Evolutionary conservation across 2,797 vertebrate species (phyloP).

Genomic region (Coregonus suidteri): DNA sequence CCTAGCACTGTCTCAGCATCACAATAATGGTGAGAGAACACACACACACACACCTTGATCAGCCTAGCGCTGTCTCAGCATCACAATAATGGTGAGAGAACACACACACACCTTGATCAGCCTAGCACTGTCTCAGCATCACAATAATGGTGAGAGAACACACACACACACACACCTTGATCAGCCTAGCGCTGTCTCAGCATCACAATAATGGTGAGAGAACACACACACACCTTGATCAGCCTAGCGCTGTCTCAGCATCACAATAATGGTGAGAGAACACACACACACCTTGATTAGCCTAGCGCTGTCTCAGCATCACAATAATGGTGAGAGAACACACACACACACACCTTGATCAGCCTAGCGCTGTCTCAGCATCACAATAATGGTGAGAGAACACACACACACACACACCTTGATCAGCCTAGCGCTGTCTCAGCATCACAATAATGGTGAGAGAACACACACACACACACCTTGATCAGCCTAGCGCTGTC

Average conservation of each 20-base stretch:
- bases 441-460: slow-evolving; percentile 81
- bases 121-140: slow-evolving; percentile 30
- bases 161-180: too few species aligned
- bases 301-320: slow-evolving; percentile 30
- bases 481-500: too few species aligned
- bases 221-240: too few species aligned
- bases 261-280: slow-evolving; percentile 79
- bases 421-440: too few species aligned
- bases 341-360: too few species aligned
- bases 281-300: too few species aligned
- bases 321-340: slow-evolving; percentile 82
- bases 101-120: too few species aligned
- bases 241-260: slow-evolving; percentile 29
- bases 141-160: slow-evolving; percentile 82
- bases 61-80: slow-evolving; percentile 29
- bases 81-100: slow-evolving; percentile 79
- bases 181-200: too few species aligned
- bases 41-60: too few species aligned
- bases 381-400: slow-evolving; percentile 80
- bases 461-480: neutral
- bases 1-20: slow-evolving; percentile 30
- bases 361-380: slow-evolving; percentile 29
- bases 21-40: slow-evolving; percentile 81
- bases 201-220: slow-evolving; percentile 81
- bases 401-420: too few species aligned